Conservation (phyloP, 2,797 vertebrate species). For the Glossophaga mutica region DNA sequence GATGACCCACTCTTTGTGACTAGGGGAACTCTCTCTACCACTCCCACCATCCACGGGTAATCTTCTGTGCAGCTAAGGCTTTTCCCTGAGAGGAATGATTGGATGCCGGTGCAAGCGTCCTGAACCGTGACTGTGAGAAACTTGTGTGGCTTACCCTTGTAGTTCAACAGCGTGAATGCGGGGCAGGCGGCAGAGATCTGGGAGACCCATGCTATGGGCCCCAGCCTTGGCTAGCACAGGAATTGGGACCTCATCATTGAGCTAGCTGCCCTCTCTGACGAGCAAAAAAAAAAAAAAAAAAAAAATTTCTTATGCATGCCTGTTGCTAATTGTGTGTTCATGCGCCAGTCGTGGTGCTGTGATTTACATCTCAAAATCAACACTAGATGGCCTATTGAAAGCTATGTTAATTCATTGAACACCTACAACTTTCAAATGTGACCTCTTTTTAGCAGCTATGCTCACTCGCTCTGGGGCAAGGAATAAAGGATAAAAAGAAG, state of each 20-base stretch:
- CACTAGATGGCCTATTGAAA: background rate
- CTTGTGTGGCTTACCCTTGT: background rate
- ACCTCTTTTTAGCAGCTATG: background rate
- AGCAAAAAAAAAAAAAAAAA: background rate
- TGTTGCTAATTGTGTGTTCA: background rate
- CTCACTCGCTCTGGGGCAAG: background rate
- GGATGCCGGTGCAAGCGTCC: background rate
- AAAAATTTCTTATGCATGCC: too few species aligned
- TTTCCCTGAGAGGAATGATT: background rate
- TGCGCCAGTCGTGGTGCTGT: accelerated
- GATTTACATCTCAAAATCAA: background rate
- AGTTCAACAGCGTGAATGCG: background rate
- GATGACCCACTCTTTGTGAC: background rate
- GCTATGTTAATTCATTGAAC: background rate
- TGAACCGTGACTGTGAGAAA: background rate
- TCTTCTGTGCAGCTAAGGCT: too few species aligned
- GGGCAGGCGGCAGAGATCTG: background rate
- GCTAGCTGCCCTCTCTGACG: background rate
- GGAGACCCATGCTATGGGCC: background rate
- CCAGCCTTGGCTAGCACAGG: background rate
- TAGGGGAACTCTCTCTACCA: background rate
- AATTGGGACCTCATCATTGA: background rate
- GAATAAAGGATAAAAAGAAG: background rate
- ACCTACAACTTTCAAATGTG: background rate
- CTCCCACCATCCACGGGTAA: accelerated